Percentiles rank a stretch among this genome's conserved stretches.
These are phyloP conservation scores for Phyllostomus discolor DNA, from an alignment of 2,113 vertebrate genomes.

Conservation along the genomic window DNA sequence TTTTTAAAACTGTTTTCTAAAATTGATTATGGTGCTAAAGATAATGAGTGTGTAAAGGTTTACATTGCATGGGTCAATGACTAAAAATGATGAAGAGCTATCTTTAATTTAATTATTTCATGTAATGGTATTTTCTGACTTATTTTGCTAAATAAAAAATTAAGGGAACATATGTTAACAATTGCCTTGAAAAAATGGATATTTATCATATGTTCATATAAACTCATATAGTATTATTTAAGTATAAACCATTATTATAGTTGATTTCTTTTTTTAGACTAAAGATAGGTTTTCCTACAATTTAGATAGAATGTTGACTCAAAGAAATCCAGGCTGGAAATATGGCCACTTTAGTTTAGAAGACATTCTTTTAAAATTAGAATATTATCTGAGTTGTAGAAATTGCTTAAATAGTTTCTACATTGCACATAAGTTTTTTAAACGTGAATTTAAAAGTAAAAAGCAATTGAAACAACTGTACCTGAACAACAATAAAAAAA, in stretches of 20 bases:
- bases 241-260: neutral
- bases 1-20: neutral
- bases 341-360: slow-evolving; percentile 1
- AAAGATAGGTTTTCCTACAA: neutral
- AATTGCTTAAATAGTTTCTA: slow-evolving; percentile 12
- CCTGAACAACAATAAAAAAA: too few relatives aligned
- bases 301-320: neutral
- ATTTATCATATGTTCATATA: neutral
- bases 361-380: neutral
- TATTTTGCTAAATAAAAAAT: slow-evolving; percentile 2
- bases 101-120: neutral
- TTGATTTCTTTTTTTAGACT: neutral
- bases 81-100: neutral
- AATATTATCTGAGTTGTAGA: neutral
- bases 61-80: neutral
- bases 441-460: neutral
- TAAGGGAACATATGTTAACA: neutral
- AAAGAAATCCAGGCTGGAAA: neutral
- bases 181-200: neutral
- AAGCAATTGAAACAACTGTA: too few relatives aligned
- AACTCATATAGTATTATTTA: neutral
- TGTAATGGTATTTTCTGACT: neutral
- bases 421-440: neutral
- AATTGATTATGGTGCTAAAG: neutral
- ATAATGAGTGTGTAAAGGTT: neutral